These are phyloP conservation scores for Autographa gamma DNA, from an alignment of 2,888 invertebrate species.

Conservation along the genomic window DNA sequence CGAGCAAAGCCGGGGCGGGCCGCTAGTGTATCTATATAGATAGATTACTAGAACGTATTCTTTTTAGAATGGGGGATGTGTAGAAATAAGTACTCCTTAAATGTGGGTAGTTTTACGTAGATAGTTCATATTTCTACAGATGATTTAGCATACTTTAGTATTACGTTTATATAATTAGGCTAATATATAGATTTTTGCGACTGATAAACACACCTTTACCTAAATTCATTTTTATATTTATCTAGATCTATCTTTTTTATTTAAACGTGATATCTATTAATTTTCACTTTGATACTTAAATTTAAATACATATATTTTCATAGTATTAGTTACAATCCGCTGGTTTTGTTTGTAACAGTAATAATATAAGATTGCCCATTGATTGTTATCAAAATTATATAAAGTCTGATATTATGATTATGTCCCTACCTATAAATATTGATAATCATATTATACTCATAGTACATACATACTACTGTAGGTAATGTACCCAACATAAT, in stretches of 20 bases:
- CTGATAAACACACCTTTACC: too few relatives aligned
- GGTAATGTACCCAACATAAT: neutral
- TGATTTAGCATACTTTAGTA: too few relatives aligned
- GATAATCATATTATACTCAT: neutral
- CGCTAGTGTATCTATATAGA: too few relatives aligned
- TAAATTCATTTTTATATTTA: too few relatives aligned
- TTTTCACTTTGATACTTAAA: neutral
- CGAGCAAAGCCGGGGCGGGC: too few relatives aligned
- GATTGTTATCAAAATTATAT: neutral
- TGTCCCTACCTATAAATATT: neutral
- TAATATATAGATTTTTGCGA: too few relatives aligned
- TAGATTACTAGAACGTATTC: too few relatives aligned
- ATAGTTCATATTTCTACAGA: too few relatives aligned
- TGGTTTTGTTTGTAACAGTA: slow-evolving; percentile 28
- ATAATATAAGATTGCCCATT: neutral
- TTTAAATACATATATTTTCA: slow-evolving; percentile 12
- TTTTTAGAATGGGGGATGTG: too few relatives aligned
- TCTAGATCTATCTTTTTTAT: neutral
- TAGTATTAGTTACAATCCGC: slow-evolving; percentile 34
- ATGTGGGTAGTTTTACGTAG: too few relatives aligned
- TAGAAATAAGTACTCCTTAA: too few relatives aligned
- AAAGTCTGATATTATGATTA: neutral
- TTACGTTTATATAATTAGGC: too few relatives aligned
- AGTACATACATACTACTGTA: neutral
- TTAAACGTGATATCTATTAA: neutral